Conservation (phyloP, 2,113 vertebrate genomes). For the Tragulus kanchil region DNA sequence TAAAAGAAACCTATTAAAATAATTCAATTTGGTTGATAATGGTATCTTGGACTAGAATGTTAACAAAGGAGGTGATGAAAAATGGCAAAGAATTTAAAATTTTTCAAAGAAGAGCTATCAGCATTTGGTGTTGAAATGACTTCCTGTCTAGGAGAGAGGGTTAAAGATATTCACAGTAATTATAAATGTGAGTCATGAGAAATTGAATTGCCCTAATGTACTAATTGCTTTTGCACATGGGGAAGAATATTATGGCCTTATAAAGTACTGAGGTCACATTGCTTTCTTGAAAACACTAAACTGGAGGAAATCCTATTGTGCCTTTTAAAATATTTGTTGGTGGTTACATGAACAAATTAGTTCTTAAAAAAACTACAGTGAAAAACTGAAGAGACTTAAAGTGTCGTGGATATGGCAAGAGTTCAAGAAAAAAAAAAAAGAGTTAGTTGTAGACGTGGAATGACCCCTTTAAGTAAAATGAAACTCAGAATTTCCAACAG, state of each 20-base stretch:
- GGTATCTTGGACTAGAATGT: background rate
- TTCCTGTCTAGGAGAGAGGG: background rate
- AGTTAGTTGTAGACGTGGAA: conserved; percentile 31
- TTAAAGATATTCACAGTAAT: conserved; percentile 63
- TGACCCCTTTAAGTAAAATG: background rate
- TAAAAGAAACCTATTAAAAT: background rate
- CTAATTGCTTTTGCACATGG: conserved; percentile 70
- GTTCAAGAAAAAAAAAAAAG: conserved; percentile 20
- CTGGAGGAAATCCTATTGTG: background rate
- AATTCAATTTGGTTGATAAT: background rate
- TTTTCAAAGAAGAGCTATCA: background rate
- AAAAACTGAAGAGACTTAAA: conserved; percentile 12
- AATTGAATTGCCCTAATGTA: conserved; percentile 69
- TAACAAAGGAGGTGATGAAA: background rate
- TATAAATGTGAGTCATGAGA: conserved; percentile 65
- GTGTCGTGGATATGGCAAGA: background rate
- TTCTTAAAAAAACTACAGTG: background rate
- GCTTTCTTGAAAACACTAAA: background rate
- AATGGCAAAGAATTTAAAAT: background rate
- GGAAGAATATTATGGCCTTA: conserved; percentile 37
- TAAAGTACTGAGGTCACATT: background rate
- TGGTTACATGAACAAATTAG: background rate
- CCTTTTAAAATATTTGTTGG: background rate
- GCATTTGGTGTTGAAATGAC: background rate
- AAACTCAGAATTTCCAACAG: background rate